These are phyloP conservation scores for Ceratothoa steindachneri DNA, from an alignment of 2,888 invertebrate genomes.

Conservation along the genomic window DNA sequence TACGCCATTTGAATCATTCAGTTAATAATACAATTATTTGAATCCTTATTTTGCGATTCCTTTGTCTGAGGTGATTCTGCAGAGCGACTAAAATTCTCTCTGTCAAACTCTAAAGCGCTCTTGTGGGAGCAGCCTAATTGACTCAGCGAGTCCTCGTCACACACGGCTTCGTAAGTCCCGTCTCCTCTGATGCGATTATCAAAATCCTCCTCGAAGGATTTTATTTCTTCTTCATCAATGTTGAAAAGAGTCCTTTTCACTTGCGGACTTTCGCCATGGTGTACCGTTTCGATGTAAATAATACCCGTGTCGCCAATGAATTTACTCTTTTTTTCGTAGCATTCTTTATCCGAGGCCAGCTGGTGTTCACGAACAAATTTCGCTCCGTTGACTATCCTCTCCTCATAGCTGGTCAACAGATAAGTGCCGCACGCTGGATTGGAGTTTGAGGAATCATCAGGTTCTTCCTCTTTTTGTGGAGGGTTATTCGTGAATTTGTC, in stretches of 20 bases:
- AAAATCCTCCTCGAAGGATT: neutral
- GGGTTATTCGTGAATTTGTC: neutral
- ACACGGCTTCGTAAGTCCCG: neutral
- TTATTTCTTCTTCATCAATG: neutral
- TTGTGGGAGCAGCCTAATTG: neutral
- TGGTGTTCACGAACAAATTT: neutral
- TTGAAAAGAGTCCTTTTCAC: neutral
- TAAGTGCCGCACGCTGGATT: neutral
- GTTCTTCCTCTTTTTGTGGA: neutral
- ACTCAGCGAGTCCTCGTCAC: neutral
- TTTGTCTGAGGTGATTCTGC: too few relatives aligned
- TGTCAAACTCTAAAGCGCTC: slow-evolving; percentile 1
- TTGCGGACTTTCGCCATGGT: neutral
- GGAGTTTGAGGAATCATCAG: neutral
- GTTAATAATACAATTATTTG: too few relatives aligned
- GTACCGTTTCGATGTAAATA: neutral
- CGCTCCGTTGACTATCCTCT: neutral
- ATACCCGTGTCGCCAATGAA: neutral
- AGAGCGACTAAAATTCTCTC: too few relatives aligned
- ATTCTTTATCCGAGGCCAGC: neutral
- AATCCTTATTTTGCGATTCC: too few relatives aligned
- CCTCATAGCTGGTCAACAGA: neutral
- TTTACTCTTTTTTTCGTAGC: neutral
- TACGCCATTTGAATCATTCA: too few relatives aligned
- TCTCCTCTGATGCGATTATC: neutral